A percentile compares a stretch with the other conserved stretches of the same genome.
These are phyloP conservation scores for Aplysia californica DNA, from an alignment of 1,140 invertebrate genomes.

Conservation along the genomic window DNA sequence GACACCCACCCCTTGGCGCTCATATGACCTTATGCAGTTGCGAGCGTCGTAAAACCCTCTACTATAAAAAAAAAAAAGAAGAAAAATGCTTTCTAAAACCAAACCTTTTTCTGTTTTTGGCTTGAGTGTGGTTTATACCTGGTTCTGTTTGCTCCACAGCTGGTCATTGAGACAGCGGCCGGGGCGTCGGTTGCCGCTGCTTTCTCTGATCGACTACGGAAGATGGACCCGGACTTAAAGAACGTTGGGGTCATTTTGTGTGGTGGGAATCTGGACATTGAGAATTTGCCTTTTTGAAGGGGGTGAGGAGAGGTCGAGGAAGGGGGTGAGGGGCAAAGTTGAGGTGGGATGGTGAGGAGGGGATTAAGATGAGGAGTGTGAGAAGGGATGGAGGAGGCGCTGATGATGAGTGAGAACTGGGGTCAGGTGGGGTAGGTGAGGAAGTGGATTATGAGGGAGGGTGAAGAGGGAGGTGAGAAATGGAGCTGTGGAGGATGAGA, in stretches of 20 bases:
- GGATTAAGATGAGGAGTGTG: too few species aligned
- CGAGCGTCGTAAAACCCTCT: too few species aligned
- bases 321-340: not conserved
- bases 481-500: not conserved
- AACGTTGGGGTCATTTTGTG: constrained; percentile 60
- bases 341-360: too few species aligned
- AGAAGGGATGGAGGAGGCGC: too few species aligned
- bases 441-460: too few species aligned
- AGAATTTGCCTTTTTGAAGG: constrained; percentile 49
- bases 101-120: too few species aligned
- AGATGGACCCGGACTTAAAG: constrained; percentile 36
- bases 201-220: constrained; percentile 42
- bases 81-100: too few species aligned
- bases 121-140: not conserved
- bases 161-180: constrained; percentile 56
- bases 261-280: constrained; percentile 63
- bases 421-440: too few species aligned
- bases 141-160: constrained; percentile 31
- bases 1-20: too few species aligned
- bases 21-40: too few species aligned
- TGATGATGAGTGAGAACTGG: too few species aligned
- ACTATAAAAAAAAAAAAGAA: too few species aligned
- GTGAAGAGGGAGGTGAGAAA: not conserved
- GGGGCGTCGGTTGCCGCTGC: constrained; percentile 52
- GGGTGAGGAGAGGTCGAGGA: not conserved